phyloP scores from a whole-genome alignment of 2,113 vertebrate genomes.

The Paedocypris sp. region DNA sequence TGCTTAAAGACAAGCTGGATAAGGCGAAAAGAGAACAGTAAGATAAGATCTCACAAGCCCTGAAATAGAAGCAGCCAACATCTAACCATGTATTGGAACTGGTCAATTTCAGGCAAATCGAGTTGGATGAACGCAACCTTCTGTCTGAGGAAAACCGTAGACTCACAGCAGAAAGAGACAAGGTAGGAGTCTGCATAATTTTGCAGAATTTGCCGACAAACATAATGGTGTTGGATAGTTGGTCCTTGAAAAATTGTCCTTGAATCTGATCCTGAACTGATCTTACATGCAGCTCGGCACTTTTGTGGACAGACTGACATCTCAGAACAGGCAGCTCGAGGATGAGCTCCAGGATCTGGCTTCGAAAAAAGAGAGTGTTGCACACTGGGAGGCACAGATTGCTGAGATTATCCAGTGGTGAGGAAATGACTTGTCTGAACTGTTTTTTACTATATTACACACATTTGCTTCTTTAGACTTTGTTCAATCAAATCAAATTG shows the following conservation, averaged over 20 bases:
- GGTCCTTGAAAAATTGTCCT: not conserved
- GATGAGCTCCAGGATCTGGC: slow-evolving; percentile 84
- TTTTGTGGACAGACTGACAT: slow-evolving; percentile 82
- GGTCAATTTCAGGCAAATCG: slow-evolving; percentile 78
- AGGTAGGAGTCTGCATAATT: slow-evolving; percentile 55
- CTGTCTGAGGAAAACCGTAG: slow-evolving; percentile 84
- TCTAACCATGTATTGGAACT: no score
- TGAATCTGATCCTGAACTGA: not conserved
- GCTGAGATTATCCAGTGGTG: slow-evolving; percentile 98
- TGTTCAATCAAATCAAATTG: no score
- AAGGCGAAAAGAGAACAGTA: slow-evolving; percentile 81
- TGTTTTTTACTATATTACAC: no score
- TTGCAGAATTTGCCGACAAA: no score
- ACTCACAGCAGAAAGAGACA: slow-evolving; percentile 73
- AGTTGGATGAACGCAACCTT: slow-evolving; percentile 77
- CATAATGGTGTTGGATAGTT: not conserved
- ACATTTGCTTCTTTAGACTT: no score
- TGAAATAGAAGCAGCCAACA: no score
- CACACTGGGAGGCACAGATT: slow-evolving; percentile 97
- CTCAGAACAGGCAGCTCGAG: slow-evolving; percentile 86
- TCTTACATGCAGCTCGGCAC: slow-evolving; percentile 67
- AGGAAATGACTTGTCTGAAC: slow-evolving; percentile 21
- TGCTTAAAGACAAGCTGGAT: slow-evolving; percentile 82
- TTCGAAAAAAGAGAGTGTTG: slow-evolving; percentile 87
- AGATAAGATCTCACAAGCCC: slow-evolving; percentile 6